Evolutionary conservation across 1,140 invertebrate genomes (phyloP), one percentile per base, ranked within the genome.

Genomic region (Drosophila varians): DNA sequence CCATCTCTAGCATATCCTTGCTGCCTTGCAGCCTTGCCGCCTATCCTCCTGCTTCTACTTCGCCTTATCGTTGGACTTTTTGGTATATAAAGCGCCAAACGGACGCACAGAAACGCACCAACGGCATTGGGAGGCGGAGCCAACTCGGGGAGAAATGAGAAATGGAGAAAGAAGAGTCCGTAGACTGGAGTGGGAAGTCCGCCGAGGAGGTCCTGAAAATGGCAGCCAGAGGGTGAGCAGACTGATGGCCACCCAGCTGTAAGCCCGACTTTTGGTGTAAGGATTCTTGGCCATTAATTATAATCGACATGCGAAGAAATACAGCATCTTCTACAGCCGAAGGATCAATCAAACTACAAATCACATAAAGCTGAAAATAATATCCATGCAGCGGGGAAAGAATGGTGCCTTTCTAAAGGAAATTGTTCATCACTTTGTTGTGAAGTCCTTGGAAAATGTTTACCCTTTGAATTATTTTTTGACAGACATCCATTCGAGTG

Each of bases 61-160:
- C 57, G 80, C 77, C 80, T 86, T 74, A 65, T 74, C 77, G 77
- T 87, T 82, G 75, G 82, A 61, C 61, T 75, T 82, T 86, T 88
- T 36, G 74, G 80, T 86, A 87, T 53, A 86, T 86, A 86, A 79
- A 74, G 74, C 74, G 70, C 47, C 61, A 53, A 60, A 40, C 60
- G 76, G 18, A 79, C 76, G 61, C 56, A 68, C 52, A 56, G 49
- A 69, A 71, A 77, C 74, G 74, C 79, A 84, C 79, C 79, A 83
- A 86, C 80, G 54, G 57, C 70, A 47, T 28, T 74, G 58, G 74
- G 74, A 87, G 80, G 82, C 80, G 82, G 80, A 86, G 80, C 80
- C 76, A 82, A 57, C 34, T 61, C 6, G 69, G 23, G 47, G 28
- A 64, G 40, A 54, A 45, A 40, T 36, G 45, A 25, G 19, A 47